A percentile compares a stretch with the other conserved stretches of the same genome.
phyloP scores from a whole-genome alignment of 2,888 invertebrate species.

The Anorthoa munda region DNA sequence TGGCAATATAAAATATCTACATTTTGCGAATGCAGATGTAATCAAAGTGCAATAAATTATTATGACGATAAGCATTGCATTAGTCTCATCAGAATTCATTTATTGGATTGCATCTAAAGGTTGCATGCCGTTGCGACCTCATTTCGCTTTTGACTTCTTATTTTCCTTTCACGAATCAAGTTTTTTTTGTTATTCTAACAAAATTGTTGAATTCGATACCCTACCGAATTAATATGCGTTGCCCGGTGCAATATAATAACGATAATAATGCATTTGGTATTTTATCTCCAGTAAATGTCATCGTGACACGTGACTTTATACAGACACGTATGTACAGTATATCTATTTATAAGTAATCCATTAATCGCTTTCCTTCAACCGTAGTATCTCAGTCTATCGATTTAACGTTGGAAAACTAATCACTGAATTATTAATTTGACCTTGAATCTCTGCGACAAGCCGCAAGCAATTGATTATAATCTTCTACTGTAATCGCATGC shows the following conservation, averaged over 20 bases:
- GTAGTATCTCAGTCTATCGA: slow-evolving; percentile 4
- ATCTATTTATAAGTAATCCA: slow-evolving; percentile 25
- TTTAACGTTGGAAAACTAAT: slow-evolving; percentile 29
- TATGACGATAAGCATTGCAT: slow-evolving; percentile 14
- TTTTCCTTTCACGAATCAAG: slow-evolving; percentile 56
- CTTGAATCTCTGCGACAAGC: slow-evolving; percentile 48
- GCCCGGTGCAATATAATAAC: background rate
- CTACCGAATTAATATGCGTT: slow-evolving; percentile 13
- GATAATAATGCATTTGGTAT: slow-evolving; percentile 16
- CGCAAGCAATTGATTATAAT: slow-evolving; percentile 21
- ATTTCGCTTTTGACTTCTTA: slow-evolving; percentile 39
- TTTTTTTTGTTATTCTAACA: slow-evolving; percentile 35
- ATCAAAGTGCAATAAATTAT: slow-evolving; percentile 25
- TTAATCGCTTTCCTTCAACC: slow-evolving; percentile 28
- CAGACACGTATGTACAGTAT: background rate
- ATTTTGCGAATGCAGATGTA: background rate
- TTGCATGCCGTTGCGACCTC: slow-evolving; percentile 52
- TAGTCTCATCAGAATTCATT: slow-evolving; percentile 25
- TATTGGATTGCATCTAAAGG: slow-evolving; percentile 50
- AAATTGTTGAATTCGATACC: slow-evolving; percentile 20
- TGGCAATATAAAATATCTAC: background rate
- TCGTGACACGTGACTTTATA: slow-evolving; percentile 18
- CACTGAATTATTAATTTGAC: slow-evolving; percentile 39
- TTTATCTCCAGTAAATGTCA: slow-evolving; percentile 35
- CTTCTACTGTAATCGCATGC: slow-evolving; percentile 27